Evolutionary conservation across 2,888 invertebrate genomes (phyloP).

Genomic region (Watsonalla cultraria): DNA sequence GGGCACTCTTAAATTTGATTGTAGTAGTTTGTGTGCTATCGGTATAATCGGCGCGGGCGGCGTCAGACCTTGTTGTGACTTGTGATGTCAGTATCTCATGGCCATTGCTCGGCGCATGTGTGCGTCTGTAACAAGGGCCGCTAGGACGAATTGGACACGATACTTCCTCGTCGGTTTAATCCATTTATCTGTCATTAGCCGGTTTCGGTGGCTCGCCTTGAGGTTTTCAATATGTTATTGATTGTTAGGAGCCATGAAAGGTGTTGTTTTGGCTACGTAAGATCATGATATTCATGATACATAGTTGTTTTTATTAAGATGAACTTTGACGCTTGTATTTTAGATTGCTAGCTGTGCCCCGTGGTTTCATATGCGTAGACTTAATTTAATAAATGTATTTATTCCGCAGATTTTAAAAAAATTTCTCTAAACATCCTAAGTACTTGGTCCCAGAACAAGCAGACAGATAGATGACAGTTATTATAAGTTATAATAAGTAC

Average conservation of each 20-base stretch:
- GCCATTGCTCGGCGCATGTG: conserved; percentile 36
- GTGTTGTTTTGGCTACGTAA: not conserved
- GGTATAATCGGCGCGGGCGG: conserved; percentile 36
- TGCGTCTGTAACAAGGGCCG: conserved; percentile 41
- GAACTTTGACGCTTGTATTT: not conserved
- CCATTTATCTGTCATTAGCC: conserved; percentile 55
- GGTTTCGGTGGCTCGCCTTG: conserved; percentile 62
- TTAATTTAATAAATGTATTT: no score
- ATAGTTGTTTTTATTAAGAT: not conserved
- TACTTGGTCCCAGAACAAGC: no score
- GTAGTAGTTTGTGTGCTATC: conserved; percentile 51
- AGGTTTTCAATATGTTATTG: conserved; percentile 23
- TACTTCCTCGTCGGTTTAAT: conserved; percentile 65
- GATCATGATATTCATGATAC: not conserved
- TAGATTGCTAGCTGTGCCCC: no score
- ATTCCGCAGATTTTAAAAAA: no score
- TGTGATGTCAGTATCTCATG: conserved; percentile 74
- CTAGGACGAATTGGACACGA: conserved; percentile 66
- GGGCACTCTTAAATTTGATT: no score
- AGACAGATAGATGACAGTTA: no score
- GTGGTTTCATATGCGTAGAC: no score
- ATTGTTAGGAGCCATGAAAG: conserved; percentile 3
- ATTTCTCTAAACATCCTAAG: no score
- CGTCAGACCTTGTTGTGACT: conserved; percentile 64
- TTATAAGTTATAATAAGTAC: no score